phyloP scores from a whole-genome alignment of 2,113 vertebrate genomes.

The Lates calcarifer region DNA sequence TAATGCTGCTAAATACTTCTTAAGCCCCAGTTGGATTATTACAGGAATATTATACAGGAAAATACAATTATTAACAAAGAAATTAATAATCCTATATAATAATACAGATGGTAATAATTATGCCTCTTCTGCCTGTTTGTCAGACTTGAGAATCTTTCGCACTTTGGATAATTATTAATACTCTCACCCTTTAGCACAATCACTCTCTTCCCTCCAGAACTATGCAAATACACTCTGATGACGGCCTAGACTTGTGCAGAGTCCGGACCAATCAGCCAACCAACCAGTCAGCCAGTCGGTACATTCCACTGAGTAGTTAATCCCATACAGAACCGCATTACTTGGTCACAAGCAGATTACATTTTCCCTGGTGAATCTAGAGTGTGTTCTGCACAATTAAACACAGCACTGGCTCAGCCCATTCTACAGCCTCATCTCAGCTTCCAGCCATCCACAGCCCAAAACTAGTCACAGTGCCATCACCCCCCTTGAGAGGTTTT shows the following conservation, averaged over 20 bases:
- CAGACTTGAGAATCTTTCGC: not conserved
- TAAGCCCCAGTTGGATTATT: not conserved
- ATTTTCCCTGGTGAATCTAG: conserved; percentile 51
- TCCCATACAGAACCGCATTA: conserved; percentile 59
- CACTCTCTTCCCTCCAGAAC: not conserved
- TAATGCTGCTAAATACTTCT: not conserved
- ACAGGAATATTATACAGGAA: not conserved
- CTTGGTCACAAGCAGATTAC: conserved; percentile 63
- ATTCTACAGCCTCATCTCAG: conserved; percentile 39
- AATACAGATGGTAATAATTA: not conserved
- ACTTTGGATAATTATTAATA: not conserved
- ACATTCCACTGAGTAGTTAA: conserved; percentile 68
- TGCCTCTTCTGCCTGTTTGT: not conserved
- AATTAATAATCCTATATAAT: not conserved
- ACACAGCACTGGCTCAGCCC: too few relatives aligned
- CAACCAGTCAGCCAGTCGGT: conserved; percentile 41
- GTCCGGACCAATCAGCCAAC: conserved; percentile 43
- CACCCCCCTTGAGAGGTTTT: conserved; percentile 27
- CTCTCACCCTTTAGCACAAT: not conserved
- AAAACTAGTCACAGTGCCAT: conserved; percentile 27
- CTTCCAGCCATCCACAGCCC: conserved; percentile 10
- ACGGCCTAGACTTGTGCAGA: conserved; percentile 35
- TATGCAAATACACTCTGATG: conserved; percentile 16
- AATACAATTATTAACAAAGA: not conserved
- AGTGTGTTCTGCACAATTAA: conserved; percentile 68